A percentile compares a stretch with the other conserved stretches of the same genome.
Conservation (phyloP, 2,888 invertebrate species). For the Stratiomys singularior region DNA sequence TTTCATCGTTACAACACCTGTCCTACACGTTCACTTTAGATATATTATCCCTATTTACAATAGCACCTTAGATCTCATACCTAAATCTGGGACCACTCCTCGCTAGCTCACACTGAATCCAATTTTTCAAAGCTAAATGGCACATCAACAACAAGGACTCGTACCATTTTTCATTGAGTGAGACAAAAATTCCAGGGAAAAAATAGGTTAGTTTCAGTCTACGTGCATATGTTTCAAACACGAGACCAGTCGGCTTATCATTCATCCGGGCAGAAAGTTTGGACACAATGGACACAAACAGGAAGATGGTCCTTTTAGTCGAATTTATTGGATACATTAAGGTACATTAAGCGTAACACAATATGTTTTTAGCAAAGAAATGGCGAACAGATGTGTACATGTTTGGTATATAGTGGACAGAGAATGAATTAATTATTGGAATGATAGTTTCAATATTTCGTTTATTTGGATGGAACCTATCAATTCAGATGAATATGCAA, state of each 20-base stretch:
- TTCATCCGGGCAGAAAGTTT: conserved; percentile 8
- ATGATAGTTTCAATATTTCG: too few species aligned
- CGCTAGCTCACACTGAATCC: conserved; percentile 17
- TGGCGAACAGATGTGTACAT: neutral
- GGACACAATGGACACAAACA: neutral
- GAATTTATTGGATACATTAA: conserved; percentile 40
- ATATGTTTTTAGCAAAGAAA: neutral
- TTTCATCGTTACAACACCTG: conserved; percentile 3
- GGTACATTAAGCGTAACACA: neutral
- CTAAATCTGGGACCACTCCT: neutral
- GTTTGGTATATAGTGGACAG: neutral
- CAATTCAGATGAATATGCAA: too few species aligned
- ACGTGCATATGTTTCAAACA: neutral
- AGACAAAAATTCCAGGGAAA: neutral
- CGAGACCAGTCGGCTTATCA: neutral
- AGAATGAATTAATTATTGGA: neutral
- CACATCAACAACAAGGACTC: conserved; percentile 39
- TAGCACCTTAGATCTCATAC: conserved; percentile 6
- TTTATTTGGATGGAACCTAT: too few species aligned
- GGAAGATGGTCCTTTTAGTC: conserved; percentile 14
- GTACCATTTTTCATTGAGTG: conserved; percentile 31
- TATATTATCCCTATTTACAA: neutral
- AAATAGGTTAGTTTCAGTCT: neutral
- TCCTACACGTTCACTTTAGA: neutral
- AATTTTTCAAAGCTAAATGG: conserved; percentile 38